A percentile compares a stretch with the other conserved stretches of the same genome.
Conservation (phyloP, 2,888 invertebrate species). For the Miltochrista miniata region DNA sequence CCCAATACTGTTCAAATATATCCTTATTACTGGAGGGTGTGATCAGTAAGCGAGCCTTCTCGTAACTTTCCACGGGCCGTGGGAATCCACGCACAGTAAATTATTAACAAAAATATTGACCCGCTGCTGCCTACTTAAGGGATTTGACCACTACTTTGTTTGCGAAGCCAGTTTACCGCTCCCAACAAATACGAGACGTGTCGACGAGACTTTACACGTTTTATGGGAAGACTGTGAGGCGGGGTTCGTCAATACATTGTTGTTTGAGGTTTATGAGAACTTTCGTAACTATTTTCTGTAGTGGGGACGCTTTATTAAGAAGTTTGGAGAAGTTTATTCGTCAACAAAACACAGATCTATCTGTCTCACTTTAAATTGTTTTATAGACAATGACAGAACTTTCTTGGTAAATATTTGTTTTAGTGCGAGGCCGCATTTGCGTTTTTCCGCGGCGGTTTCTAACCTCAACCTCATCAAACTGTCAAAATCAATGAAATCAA, state of each 20-base stretch:
- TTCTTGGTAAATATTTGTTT: too few species aligned
- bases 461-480: too few species aligned
- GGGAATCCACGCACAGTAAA: slow-evolving; percentile 75
- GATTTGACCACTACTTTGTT: slow-evolving; percentile 79
- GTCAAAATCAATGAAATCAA: too few species aligned
- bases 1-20: slow-evolving; percentile 57
- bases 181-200: slow-evolving; percentile 67
- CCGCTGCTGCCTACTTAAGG: slow-evolving; percentile 81
- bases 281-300: slow-evolving; percentile 20
- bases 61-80: slow-evolving; percentile 57
- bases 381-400: too few species aligned
- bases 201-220: slow-evolving; percentile 70
- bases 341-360: too few species aligned
- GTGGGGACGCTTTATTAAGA: too few species aligned
- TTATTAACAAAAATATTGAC: slow-evolving; percentile 83
- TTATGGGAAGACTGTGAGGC: slow-evolving; percentile 73
- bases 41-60: slow-evolving; percentile 68
- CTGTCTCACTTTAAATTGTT: too few species aligned
- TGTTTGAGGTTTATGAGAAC: slow-evolving; percentile 51
- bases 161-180: slow-evolving; percentile 75
- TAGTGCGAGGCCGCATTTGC: too few species aligned
- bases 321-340: too few species aligned
- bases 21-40: slow-evolving; percentile 57
- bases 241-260: slow-evolving; percentile 55
- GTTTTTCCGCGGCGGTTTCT: too few species aligned